Evolutionary conservation across 2,888 invertebrate species (phyloP), one percentile per base, ranked within the genome.

Genomic region (Clusia tigrina): DNA sequence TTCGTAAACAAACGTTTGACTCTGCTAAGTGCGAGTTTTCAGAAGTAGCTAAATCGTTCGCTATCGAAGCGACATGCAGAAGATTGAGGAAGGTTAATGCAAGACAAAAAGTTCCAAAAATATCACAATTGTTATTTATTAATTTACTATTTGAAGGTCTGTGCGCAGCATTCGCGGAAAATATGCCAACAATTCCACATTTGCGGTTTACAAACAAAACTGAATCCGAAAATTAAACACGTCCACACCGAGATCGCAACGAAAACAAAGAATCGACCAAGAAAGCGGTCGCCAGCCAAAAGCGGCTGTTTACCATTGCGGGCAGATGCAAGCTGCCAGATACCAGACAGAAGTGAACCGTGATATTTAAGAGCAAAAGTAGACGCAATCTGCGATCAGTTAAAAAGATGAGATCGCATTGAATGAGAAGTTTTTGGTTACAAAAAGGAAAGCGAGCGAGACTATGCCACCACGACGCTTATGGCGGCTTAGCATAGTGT

Each of bases 301-400:
- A 32, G 6, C 12, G 32, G n/a, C n/a, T n/a, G n/a, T n/a, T n/a
- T n/a, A n/a, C n/a, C 6, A 9, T 22, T 2, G 18, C 15, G 20
- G 52, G 15, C 52, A 22, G 26, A 23, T 25, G 24, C 25, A 53
- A 3, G 1, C 17, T 18, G 5, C 22, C 17, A 24, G 22, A 57
- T 24, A 6, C 3, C 23, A 10, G 37, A 32, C 37, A 1, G n/a
- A n/a, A n/a, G n/a, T 15, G 23, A 18, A 2, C 12, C 17, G 48
- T 18, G 42, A 64, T 69, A 69, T 69, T 71, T 67, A 69, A 68
- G 61, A 60, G n/a, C 55, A 62, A 67, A 53, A 53, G 58, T 51
- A 24, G 32, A 20, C 52, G 23, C 32, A 32, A 37, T 58, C 55
- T 54, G 23, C 20, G 32, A 48, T 67, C 68, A 71, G 68, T 70